These are phyloP conservation scores for Acanthosepion esculentum DNA, from an alignment of 2,888 invertebrate genomes.

Conservation along the genomic window DNA sequence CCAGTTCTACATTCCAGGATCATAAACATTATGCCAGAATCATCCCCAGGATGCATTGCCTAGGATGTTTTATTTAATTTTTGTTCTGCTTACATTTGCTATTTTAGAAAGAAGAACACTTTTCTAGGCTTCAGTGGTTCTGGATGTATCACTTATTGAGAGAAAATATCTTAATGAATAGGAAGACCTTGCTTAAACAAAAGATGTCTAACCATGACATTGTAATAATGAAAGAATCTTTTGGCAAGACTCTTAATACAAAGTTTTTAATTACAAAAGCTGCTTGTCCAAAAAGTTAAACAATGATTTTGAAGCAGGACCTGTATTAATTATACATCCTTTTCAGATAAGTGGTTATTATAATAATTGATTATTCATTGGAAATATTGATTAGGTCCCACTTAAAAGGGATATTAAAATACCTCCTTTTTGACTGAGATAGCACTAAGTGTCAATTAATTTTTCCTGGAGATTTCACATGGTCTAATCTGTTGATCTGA, in stretches of 20 bases:
- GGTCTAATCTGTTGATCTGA: not conserved
- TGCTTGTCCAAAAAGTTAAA: not conserved
- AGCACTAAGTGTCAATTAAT: conserved; percentile 17
- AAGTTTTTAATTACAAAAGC: not conserved
- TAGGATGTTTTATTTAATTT: too few species aligned
- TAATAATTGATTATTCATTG: conserved; percentile 33
- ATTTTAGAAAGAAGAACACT: too few species aligned
- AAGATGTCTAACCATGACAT: too few species aligned
- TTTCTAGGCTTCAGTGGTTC: too few species aligned
- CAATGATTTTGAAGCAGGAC: not conserved
- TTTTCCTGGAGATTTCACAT: conserved; percentile 8
- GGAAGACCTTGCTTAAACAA: too few species aligned
- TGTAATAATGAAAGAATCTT: not conserved
- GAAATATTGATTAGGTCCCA: not conserved
- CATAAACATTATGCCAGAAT: too few species aligned
- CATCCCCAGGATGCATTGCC: too few species aligned
- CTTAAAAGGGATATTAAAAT: conserved; percentile 6
- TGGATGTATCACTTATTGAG: too few species aligned
- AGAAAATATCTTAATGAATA: too few species aligned
- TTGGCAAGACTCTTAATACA: not conserved
- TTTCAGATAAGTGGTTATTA: not conserved
- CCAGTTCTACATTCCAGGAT: too few species aligned
- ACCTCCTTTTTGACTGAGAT: not conserved
- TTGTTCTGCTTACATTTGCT: too few species aligned
- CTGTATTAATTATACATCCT: not conserved